Percentiles rank a stretch among this genome's conserved stretches.
phyloP scores from a whole-genome alignment of 2,888 invertebrate species.

The Lasioglossum malachurum region DNA sequence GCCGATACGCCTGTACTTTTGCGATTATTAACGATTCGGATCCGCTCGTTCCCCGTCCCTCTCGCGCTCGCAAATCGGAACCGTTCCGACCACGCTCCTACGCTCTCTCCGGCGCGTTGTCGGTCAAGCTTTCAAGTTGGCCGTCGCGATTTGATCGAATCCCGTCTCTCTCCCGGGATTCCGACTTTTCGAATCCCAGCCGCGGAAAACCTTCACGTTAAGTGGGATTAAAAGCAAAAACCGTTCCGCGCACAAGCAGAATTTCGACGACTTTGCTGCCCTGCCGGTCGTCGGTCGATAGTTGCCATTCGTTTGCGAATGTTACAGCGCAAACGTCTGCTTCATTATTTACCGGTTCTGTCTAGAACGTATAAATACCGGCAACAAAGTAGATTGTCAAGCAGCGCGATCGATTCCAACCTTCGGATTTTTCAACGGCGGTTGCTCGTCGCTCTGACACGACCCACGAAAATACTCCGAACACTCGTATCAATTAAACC shows the following conservation, averaged over 20 bases:
- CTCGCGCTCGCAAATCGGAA: not conserved
- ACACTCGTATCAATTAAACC: not conserved
- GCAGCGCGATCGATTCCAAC: not conserved
- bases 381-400: not conserved
- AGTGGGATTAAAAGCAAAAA: constrained; percentile 6
- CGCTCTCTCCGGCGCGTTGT: constrained; percentile 15
- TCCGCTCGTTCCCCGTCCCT: not conserved
- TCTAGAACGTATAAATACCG: constrained; percentile 17
- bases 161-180: constrained; percentile 11
- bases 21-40: constrained; percentile 52
- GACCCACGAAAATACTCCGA: not conserved
- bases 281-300: not conserved
- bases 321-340: not conserved
- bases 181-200: not conserved
- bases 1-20: constrained; percentile 52
- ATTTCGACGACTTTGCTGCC: not conserved
- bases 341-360: not conserved
- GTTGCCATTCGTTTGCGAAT: constrained; percentile 6
- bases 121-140: constrained; percentile 42
- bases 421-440: not conserved
- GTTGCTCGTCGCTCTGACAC: not conserved
- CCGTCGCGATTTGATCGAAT: constrained; percentile 40
- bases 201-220: not conserved
- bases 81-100: not conserved
- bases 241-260: not conserved